Percentiles rank a stretch among this genome's conserved stretches.
Conservation (phyloP, 2,113 vertebrate species). For the Leptodactylus fuscus region DNA sequence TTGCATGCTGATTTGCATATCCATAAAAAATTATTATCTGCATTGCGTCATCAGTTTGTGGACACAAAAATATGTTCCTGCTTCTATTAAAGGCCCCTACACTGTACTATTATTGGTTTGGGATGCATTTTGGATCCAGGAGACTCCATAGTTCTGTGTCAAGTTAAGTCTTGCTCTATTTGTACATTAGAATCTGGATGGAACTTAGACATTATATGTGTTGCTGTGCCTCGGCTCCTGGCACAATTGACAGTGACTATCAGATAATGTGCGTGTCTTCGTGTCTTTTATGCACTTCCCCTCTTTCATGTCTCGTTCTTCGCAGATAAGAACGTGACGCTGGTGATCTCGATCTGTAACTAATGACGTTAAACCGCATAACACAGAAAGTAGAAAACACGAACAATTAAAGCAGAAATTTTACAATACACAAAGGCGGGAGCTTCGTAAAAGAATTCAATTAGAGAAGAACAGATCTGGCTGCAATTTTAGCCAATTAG, state of each 20-base stretch:
- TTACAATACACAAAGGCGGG: conserved; percentile 31
- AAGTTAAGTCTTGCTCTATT: no score
- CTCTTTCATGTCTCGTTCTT: conserved; percentile 13
- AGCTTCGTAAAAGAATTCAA: conserved; percentile 46
- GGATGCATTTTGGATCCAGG: no score
- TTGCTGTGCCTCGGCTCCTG: not conserved
- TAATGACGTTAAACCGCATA: conserved; percentile 25
- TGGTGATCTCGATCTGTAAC: conserved; percentile 39
- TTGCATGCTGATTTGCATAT: no score
- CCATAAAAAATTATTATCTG: no score
- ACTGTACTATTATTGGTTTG: no score
- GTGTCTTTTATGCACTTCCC: not conserved
- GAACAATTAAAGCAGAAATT: conserved; percentile 13
- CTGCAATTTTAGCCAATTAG: conserved; percentile 55
- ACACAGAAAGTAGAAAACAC: conserved; percentile 19
- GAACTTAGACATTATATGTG: not conserved
- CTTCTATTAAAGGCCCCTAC: no score
- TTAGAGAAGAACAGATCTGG: conserved; percentile 44
- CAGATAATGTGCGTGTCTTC: not conserved
- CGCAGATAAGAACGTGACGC: not conserved
- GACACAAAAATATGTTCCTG: no score
- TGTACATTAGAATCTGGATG: not conserved
- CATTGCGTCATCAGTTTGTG: no score
- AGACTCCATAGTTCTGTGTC: no score
- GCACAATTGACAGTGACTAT: not conserved